Base-by-base conservation (phyloP, 2,797 vertebrate genomes). In the Ctenosaura bakeri region DNA sequence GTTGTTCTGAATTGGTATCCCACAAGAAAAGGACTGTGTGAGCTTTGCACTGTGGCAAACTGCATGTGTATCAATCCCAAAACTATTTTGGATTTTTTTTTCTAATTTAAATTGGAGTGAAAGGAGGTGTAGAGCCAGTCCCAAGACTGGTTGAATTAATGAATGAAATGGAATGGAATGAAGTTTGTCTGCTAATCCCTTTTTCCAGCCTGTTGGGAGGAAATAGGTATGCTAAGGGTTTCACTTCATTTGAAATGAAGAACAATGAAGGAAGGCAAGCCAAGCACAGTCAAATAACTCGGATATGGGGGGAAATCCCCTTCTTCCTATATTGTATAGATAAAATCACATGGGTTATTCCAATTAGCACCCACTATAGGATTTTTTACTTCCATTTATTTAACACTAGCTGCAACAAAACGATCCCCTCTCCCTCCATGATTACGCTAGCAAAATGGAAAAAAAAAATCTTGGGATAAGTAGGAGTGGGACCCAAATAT, bases 191-290 rank as follows among this genome's bases (percentile, higher is more conserved):
- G 64, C 18, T 81, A 24, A 74, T 69, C 42, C 38, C 56, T n/a
- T 22, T 78, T 78, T 62, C 38, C 5, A 78, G 46, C n/a, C 24
- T 88, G 64, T 35, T 74, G 42, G 64, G 66, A 83, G 66, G 20
- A 3, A 73, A n/a, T n/a, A 62, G 74, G 5, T 46, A 56, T 54
- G 6, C 22, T 69, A 69, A 69, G 12, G n/a, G 35, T 50, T 76
- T 76, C 73, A 85, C 52, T 79, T 46, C 20, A 66, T 89, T 12
- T 85, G 54, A 83, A 83, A 12, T 74, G 71, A 77, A 89, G 32
- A 89, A 35, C 73, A 29, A 66, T 50, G 29, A 7, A 77, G 56
- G 64, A 50, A 52, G 35, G 42, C 20, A 77, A 89, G 59, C 73
- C 62, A 66, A 83, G 22, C 12, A 77, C 20, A 54, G 42, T 74